Evolutionary conservation across 2,797 vertebrate genomes (phyloP).

Genomic region (Muraenolepis orangiensis): DNA sequence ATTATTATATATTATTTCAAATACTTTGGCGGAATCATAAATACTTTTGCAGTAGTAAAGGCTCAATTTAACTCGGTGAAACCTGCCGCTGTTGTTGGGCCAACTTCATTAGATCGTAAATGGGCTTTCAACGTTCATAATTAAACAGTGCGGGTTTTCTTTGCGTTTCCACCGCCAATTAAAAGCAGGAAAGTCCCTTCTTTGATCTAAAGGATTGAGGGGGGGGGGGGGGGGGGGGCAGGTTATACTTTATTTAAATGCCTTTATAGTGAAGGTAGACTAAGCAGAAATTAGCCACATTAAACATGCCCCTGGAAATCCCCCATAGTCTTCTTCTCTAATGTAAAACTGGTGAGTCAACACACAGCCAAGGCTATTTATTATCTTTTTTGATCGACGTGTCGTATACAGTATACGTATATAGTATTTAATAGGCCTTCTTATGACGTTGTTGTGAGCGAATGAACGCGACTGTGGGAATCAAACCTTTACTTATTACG

Average conservation of each 20-base stretch:
- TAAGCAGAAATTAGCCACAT: slow-evolving; percentile 4
- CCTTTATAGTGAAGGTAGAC: slow-evolving; percentile 14
- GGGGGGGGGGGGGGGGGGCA: slow-evolving; percentile 10
- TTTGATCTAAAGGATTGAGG: slow-evolving; percentile 44
- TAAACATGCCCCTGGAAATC: slow-evolving; percentile 29
- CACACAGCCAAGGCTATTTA: not conserved
- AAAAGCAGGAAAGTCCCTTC: slow-evolving; percentile 55
- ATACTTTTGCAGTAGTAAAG: not conserved
- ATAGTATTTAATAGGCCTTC: not conserved
- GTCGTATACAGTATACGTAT: not conserved
- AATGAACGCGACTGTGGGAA: not conserved
- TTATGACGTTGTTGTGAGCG: not conserved
- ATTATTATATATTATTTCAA: not conserved
- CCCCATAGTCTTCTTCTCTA: slow-evolving; percentile 13
- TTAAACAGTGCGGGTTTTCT: slow-evolving; percentile 39
- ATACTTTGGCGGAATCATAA: not conserved
- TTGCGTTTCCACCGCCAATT: slow-evolving; percentile 28
- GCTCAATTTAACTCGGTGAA: not conserved
- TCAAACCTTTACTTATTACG: slow-evolving; percentile 35
- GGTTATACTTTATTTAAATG: slow-evolving; percentile 26
- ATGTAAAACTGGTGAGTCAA: not conserved
- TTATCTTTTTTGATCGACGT: not conserved
- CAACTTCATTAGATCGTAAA: not conserved
- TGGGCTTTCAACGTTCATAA: slow-evolving; percentile 37
- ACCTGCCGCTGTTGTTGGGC: not conserved